Conservation (phyloP, 2,888 invertebrate species). For the Phyllotreta striolata region DNA sequence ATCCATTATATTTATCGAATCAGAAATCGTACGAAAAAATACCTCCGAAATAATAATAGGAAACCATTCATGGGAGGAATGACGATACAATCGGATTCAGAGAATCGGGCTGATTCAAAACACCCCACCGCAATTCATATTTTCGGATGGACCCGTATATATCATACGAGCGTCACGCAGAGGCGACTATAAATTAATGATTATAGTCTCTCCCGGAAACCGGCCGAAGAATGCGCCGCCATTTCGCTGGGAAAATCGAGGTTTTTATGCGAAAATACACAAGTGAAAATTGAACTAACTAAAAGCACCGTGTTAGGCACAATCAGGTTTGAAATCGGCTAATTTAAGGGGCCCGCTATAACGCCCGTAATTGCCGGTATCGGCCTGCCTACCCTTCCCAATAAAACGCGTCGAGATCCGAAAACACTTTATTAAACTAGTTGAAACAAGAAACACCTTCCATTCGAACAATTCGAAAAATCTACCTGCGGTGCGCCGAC, state of each 20-base stretch:
- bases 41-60: slow-evolving; percentile 5
- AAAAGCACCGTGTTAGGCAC: no score
- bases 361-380: slow-evolving; percentile 19
- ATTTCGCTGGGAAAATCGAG: neutral
- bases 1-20: slow-evolving; percentile 2
- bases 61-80: slow-evolving; percentile 16
- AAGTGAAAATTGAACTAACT: no score
- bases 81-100: slow-evolving; percentile 19
- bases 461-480: slow-evolving; percentile 46
- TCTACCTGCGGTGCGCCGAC: slow-evolving; percentile 47
- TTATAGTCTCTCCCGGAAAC: slow-evolving; percentile 7
- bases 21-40: slow-evolving; percentile 2
- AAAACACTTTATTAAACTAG: slow-evolving; percentile 42
- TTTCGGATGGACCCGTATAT: slow-evolving; percentile 27
- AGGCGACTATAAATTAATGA: slow-evolving; percentile 30
- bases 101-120: slow-evolving; percentile 20
- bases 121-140: slow-evolving; percentile 21
- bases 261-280: neutral
- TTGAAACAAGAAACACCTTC: slow-evolving; percentile 46
- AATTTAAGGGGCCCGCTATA: slow-evolving; percentile 2
- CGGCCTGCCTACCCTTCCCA: slow-evolving; percentile 13
- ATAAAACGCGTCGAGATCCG: slow-evolving; percentile 22
- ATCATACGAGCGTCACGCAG: slow-evolving; percentile 23
- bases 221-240: neutral
- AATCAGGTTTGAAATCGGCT: no score